Base-by-base conservation (phyloP, 2,797 vertebrate genomes). In the Anableps anableps region DNA sequence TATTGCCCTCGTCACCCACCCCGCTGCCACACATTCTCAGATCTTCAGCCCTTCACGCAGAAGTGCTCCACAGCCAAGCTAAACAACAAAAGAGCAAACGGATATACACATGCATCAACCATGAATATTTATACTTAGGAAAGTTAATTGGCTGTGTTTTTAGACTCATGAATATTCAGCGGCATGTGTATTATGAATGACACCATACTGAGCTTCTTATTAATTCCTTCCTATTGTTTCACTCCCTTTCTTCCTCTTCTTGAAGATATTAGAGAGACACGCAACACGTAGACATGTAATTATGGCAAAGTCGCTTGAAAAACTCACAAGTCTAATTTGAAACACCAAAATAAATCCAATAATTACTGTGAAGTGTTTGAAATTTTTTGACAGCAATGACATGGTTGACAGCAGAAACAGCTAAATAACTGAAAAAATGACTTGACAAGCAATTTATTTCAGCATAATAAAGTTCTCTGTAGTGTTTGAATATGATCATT, bases 71-170 rank as follows among this genome's bases (percentile, higher is more conserved):
- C 81, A 85, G 85, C 93, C 87, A 89, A 89, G 83, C 85, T 87
- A 85, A 74, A 86, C 90, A 94, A 96, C 94, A 94, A 94, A 95
- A 91, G 92, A 89, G 81, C 66, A 88, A 92, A 93, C 94, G 92
- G 94, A 95, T 95, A 95, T 95, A 92, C 90, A 94, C 91, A 78
- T 83, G 82, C 68, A 83, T 85, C 88, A 80, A 87, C 89, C 90
- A 92, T 93, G 93, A 95, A 94, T 96, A 94, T 95, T 94, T 95
- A 96, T 96, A 90, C 94, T 95, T 95, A 90, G 95, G 93, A 91
- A 88, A 89, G 91, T 94, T 95, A 96, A 96, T 96, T 96, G 94
- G 94, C 90, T 94, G 94, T 92, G 91, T 93, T 94, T 93, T 95
- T 93, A 87, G 83, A 62, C 38, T 91, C 91, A 95, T 96, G 94